Evolutionary conservation across 2,113 vertebrate species (phyloP).

Genomic region (Albula goreensis): DNA sequence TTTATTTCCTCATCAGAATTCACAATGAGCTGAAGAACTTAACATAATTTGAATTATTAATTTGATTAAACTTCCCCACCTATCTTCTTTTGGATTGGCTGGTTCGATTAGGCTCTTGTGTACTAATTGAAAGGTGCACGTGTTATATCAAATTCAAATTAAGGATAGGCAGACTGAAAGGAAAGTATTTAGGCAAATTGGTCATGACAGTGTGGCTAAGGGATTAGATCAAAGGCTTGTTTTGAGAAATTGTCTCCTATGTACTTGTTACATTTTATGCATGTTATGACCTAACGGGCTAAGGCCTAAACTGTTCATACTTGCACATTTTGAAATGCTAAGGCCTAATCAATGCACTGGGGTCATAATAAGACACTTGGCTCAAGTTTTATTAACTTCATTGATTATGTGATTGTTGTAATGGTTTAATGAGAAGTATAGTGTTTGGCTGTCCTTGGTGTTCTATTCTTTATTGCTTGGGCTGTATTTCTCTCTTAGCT

Average conservation of each 20-base stretch:
- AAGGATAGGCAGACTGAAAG: not conserved
- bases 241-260: too few species aligned
- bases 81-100: not conserved
- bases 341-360: too few species aligned
- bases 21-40: not conserved
- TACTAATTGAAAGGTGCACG: not conserved
- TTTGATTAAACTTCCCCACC: not conserved
- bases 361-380: not conserved
- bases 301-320: too few species aligned
- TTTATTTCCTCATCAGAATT: not conserved
- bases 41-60: not conserved
- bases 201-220: not conserved
- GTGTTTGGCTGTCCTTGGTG: not conserved
- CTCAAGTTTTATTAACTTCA: not conserved
- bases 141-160: not conserved
- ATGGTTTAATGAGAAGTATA: not conserved
- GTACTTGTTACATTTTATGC: not conserved
- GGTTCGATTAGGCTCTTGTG: not conserved
- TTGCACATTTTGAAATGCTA: too few species aligned
- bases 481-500: not conserved
- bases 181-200: not conserved
- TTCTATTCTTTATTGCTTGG: not conserved
- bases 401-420: not conserved
- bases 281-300: not conserved
- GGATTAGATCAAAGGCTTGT: too few species aligned